Conservation (phyloP, 2,113 vertebrate genomes). For the Herpetotheres cachinnans region DNA sequence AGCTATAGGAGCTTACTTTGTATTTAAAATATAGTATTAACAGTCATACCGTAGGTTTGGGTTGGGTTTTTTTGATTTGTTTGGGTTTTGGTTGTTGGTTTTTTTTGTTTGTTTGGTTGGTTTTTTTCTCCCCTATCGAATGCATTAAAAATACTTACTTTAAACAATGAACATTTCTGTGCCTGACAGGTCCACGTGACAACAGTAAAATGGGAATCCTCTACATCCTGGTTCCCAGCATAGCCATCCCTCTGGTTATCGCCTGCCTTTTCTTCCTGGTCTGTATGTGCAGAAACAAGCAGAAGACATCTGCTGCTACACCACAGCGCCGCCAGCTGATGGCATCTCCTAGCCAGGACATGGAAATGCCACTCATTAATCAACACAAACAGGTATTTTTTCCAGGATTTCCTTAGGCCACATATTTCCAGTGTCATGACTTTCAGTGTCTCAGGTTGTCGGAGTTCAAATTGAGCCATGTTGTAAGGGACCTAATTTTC, state of each 20-base stretch:
- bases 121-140: background rate
- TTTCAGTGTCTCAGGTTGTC: background rate
- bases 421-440: accelerated
- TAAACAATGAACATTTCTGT: background rate
- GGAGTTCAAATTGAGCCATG: accelerated
- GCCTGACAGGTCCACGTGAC: conserved; percentile 81
- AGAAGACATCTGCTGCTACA: conserved; percentile 81
- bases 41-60: background rate
- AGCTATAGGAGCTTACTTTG: background rate
- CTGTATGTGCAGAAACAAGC: conserved; percentile 95
- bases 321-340: conserved; percentile 85
- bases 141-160: background rate
- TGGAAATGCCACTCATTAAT: conserved; percentile 90
- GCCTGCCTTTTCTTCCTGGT: conserved; percentile 95
- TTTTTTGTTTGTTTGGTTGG: no score
- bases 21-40: background rate
- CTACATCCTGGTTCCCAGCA: conserved; percentile 93
- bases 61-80: background rate
- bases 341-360: conserved; percentile 87
- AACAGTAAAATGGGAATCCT: conserved; percentile 92
- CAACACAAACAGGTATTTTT: conserved; percentile 90
- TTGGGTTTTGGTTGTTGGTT: no score
- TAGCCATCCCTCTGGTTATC: conserved; percentile 90
- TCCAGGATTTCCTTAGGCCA: background rate
- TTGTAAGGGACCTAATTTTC: background rate